Base-by-base conservation (phyloP, 2,113 vertebrate species). In the Lontra canadensis region DNA sequence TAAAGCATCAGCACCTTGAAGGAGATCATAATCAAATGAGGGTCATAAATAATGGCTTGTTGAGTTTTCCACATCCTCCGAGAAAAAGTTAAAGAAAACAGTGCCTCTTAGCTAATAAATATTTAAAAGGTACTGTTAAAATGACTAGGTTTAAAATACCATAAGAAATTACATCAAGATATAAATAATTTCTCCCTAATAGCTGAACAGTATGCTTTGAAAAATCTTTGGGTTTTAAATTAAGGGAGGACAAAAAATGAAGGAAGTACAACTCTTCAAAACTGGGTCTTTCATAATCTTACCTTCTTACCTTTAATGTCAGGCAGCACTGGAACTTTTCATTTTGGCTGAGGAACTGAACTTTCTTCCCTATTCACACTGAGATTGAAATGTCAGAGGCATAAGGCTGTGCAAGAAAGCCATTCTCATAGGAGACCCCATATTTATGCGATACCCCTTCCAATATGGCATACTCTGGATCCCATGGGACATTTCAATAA, bases 111-210 rank as follows among this genome's bases (percentile, higher is more conserved):
- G 15, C 63, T 42, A 69, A 79, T 84, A 98, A 98, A 96, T 93
- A 88, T 89, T 96, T 97, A 71, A 89, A 73, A 52, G 63, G 59
- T 83, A 88, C 59, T 90, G 17, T 90, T 95, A 96, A 97, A 96
- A 92, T 95, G 84, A 94, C 94, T 47, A 91, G 69, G 13, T 95
- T 94, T 85, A 93, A 96, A 95, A 97, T 76, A 73, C 39, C 49
- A 74, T 93, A 73, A 95, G 81, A 95, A 97, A 90, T 97, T 89
- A 91, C 4, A 67, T 69, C 63, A 67, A 80, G 26, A 74, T 93
- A 76, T 63, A 96, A 96, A 42, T 91, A 94, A 59, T 83, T 93
- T 96, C 82, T 49, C 76, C 36, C 52, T 73, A 95, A 79, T 71
- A 4, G 14, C 31, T 93, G 34, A 71, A 82, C 42, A 78, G 11